phyloP scores from a whole-genome alignment of 2,888 invertebrate genomes.

The Philereme vetulata region DNA sequence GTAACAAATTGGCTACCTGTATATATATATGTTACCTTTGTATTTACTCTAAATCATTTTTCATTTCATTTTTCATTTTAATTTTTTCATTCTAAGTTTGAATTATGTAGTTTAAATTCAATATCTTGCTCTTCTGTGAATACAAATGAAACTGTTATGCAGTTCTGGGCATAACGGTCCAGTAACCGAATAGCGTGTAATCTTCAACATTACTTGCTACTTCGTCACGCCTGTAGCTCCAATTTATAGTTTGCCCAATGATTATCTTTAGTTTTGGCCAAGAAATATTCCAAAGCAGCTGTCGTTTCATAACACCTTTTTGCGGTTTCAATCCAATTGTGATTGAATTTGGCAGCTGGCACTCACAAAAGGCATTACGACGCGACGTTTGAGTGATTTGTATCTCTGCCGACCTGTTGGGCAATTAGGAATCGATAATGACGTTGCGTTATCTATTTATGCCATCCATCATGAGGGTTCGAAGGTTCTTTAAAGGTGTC shows the following conservation, averaged over 20 bases:
- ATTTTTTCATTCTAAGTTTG: no score
- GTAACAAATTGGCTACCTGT: no score
- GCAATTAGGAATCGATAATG: constrained; percentile 32
- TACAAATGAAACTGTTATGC: constrained; percentile 30
- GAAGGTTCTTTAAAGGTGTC: constrained; percentile 23
- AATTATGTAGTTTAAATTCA: no score
- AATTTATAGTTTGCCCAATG: constrained; percentile 48
- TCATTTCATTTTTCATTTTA: no score
- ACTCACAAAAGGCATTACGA: constrained; percentile 30
- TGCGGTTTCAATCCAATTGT: constrained; percentile 27
- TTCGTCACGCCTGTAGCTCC: constrained; percentile 61
- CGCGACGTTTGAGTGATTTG: constrained; percentile 33
- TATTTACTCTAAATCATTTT: no score
- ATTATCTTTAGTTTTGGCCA: constrained; percentile 36
- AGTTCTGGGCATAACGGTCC: constrained; percentile 45
- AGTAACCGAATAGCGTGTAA: constrained; percentile 54
- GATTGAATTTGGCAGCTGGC: constrained; percentile 34
- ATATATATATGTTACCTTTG: no score
- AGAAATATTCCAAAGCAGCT: constrained; percentile 48
- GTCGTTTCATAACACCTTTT: constrained; percentile 45
- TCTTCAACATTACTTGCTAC: constrained; percentile 52
- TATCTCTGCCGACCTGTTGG: constrained; percentile 32
- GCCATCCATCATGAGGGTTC: constrained; percentile 30
- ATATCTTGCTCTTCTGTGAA: background rate
- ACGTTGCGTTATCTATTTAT: constrained; percentile 24